A percentile compares a stretch with the other conserved stretches of the same genome.
Conservation (phyloP, 2,113 vertebrate species). For the Lota lota region DNA sequence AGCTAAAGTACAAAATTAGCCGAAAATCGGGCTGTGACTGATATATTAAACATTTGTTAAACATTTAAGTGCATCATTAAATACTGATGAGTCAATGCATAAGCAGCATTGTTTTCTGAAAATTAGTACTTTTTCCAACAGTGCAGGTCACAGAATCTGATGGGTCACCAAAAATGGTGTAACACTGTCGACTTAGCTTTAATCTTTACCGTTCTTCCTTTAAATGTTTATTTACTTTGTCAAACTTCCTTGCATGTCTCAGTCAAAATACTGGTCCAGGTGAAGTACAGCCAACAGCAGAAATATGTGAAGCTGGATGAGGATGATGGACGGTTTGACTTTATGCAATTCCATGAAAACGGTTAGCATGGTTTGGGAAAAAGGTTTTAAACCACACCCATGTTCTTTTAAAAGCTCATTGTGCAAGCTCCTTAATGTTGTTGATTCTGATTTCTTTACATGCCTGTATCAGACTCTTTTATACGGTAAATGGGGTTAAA, state of each 20-base stretch:
- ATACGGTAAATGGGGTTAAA: neutral
- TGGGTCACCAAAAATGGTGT: too few relatives aligned
- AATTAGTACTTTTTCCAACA: too few relatives aligned
- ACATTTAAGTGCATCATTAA: too few relatives aligned
- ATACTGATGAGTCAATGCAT: too few relatives aligned
- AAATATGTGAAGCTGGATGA: conserved; percentile 19
- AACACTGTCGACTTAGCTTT: too few relatives aligned
- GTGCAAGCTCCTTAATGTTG: neutral
- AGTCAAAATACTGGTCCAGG: conserved; percentile 19
- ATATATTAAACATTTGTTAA: too few relatives aligned
- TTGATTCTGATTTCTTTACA: neutral
- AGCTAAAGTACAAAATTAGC: too few relatives aligned
- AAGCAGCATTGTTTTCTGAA: too few relatives aligned
- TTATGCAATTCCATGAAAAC: conserved; percentile 15
- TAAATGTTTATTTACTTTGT: conserved; percentile 13
- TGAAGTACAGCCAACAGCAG: conserved; percentile 15
- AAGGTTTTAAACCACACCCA: too few relatives aligned
- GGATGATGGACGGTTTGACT: conserved; percentile 12
- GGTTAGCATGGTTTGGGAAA: neutral
- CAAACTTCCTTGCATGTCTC: conserved; percentile 9
- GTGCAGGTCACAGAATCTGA: too few relatives aligned
- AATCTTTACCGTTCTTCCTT: conserved; percentile 3
- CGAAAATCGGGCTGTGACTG: too few relatives aligned
- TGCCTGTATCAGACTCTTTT: neutral
- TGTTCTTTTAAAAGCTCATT: too few relatives aligned